phyloP scores from a whole-genome alignment of 2,797 vertebrate species.

The Hoplostethus atlanticus region DNA sequence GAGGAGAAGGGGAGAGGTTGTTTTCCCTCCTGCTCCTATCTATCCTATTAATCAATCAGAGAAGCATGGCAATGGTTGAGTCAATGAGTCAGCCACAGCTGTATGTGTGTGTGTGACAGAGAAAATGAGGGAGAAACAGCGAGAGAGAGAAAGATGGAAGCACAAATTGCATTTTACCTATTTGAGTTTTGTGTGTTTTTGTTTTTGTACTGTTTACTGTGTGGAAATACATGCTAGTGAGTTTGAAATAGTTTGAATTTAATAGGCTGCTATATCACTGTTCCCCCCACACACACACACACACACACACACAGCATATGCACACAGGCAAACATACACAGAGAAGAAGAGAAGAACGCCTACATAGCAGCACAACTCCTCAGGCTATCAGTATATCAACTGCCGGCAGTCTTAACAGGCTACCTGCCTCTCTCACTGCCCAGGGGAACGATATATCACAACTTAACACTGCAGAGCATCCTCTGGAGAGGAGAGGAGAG shows the following conservation, averaged over 20 bases:
- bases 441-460: constrained; percentile 59
- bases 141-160: not conserved
- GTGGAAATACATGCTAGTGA: constrained; percentile 25
- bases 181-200: constrained; percentile 4
- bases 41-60: constrained; percentile 62
- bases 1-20: constrained; percentile 48
- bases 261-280: not conserved
- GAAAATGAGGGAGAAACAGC: not conserved
- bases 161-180: not conserved
- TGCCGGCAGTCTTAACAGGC: constrained; percentile 48
- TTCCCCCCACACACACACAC: not conserved
- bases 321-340: constrained; percentile 19
- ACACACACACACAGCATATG: not conserved
- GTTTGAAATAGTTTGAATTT: constrained; percentile 15
- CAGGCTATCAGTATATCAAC: constrained; percentile 59
- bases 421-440: constrained; percentile 47
- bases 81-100: constrained; percentile 59
- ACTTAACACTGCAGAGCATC: constrained; percentile 44
- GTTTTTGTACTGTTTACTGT: constrained; percentile 17
- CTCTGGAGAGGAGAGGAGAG: constrained; percentile 11
- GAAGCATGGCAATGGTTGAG: constrained; percentile 42
- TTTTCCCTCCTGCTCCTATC: constrained; percentile 55
- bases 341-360: constrained; percentile 14
- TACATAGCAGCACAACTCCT: constrained; percentile 41
- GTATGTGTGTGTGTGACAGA: not conserved